phyloP scores from a whole-genome alignment of 2,113 vertebrate species.

The Gnathonemus longibarbis region DNA sequence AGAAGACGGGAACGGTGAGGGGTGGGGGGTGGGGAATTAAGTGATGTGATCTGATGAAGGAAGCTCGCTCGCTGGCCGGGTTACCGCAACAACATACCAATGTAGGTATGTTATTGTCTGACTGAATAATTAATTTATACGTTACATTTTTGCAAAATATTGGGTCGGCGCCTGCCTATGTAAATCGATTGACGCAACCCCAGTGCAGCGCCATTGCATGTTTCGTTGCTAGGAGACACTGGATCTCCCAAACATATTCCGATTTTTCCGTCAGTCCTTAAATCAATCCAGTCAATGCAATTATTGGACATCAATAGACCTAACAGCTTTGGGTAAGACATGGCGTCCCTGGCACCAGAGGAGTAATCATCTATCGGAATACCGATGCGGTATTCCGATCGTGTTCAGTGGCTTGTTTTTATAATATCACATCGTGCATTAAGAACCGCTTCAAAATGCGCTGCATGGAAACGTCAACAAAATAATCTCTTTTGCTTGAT shows the following conservation, averaged over 20 bases:
- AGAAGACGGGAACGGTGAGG: neutral
- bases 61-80: neutral
- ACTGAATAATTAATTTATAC: neutral
- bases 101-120: neutral
- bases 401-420: neutral
- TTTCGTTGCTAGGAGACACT: neutral
- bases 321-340: neutral
- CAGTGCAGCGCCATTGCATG: neutral
- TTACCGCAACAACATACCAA: neutral
- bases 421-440: neutral
- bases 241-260: neutral
- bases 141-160: neutral
- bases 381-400: neutral
- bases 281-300: neutral
- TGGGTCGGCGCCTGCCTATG: neutral
- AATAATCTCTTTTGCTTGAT: neutral
- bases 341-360: neutral
- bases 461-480: neutral
- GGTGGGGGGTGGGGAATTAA: neutral
- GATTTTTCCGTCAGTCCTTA: neutral
- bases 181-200: neutral
- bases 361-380: neutral
- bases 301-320: neutral
- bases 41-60: neutral
- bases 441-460: neutral